Conservation (phyloP, 2,888 invertebrate species). For the Chirona hameri region DNA sequence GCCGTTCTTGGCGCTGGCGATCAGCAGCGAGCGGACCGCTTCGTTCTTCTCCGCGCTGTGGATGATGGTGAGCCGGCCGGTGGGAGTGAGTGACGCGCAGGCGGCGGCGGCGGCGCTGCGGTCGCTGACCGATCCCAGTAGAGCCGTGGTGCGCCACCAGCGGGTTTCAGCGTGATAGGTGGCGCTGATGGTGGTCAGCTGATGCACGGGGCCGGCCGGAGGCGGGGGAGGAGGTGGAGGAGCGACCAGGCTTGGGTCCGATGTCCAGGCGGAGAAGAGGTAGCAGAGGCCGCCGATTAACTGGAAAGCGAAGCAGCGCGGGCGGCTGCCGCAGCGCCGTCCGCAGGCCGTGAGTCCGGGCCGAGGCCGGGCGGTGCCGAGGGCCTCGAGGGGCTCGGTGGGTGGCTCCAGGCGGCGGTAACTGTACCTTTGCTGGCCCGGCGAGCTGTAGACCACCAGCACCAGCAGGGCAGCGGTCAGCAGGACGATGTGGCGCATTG, state of each 20-base stretch:
- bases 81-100: neutral
- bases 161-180: neutral
- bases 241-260: neutral
- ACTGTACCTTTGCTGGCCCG: no score
- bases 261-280: no score
- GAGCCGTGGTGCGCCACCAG: neutral
- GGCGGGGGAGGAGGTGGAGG: neutral
- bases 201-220: neutral
- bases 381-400: neutral
- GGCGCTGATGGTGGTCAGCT: neutral
- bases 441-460: no score
- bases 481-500: no score
- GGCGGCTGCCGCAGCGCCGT: no score
- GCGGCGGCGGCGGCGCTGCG: neutral
- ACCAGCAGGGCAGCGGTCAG: no score
- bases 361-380: neutral
- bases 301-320: no score
- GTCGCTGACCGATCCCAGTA: neutral
- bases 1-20: neutral
- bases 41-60: neutral
- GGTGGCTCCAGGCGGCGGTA: neutral
- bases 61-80: neutral
- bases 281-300: no score
- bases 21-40: neutral
- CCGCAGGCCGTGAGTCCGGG: no score